phyloP scores from a whole-genome alignment of 2,113 vertebrate species.

The Chamaetylas fuelleborni region DNA sequence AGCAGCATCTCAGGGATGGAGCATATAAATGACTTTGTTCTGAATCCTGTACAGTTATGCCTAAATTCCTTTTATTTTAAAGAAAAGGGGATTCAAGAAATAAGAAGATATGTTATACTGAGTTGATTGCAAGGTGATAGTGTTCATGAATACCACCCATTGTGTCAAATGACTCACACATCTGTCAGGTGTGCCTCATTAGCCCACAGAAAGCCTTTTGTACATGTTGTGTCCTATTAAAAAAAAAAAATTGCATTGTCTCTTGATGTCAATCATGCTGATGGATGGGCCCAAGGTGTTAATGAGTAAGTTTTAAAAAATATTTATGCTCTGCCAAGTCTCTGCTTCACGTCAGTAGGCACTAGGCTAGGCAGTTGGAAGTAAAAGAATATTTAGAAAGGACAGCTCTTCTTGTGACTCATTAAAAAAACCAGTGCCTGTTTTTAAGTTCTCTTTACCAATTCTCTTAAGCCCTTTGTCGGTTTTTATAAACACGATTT shows the following conservation, averaged over 20 bases:
- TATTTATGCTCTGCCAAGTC: conserved; percentile 71
- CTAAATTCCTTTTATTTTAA: conserved; percentile 56
- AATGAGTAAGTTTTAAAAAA: conserved; percentile 73
- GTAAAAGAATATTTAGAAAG: conserved; percentile 63
- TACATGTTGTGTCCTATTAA: conserved; percentile 56
- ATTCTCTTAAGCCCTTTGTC: conserved; percentile 51
- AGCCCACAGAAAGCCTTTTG: conserved; percentile 67
- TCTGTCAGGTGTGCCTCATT: conserved; percentile 74
- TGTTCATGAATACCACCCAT: conserved; percentile 61
- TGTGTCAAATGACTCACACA: conserved; percentile 71
- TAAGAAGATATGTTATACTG: conserved; percentile 50
- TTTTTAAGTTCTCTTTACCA: conserved; percentile 47
- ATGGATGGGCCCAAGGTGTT: conserved; percentile 69
- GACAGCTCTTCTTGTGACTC: conserved; percentile 66
- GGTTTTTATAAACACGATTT: conserved; percentile 65
- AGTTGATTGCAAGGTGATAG: conserved; percentile 36
- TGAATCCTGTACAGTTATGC: conserved; percentile 29
- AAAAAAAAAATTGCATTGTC: conserved; percentile 65
- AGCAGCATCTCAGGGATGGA: conserved; percentile 14
- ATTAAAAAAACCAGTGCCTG: conserved; percentile 22
- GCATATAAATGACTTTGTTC: conserved; percentile 12
- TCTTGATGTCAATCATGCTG: conserved; percentile 70
- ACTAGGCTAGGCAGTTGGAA: conserved; percentile 66
- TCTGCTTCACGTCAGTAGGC: conserved; percentile 60
- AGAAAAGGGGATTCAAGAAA: conserved; percentile 35